Base-by-base conservation (phyloP, 1,140 invertebrate species). In the Atta texana region DNA sequence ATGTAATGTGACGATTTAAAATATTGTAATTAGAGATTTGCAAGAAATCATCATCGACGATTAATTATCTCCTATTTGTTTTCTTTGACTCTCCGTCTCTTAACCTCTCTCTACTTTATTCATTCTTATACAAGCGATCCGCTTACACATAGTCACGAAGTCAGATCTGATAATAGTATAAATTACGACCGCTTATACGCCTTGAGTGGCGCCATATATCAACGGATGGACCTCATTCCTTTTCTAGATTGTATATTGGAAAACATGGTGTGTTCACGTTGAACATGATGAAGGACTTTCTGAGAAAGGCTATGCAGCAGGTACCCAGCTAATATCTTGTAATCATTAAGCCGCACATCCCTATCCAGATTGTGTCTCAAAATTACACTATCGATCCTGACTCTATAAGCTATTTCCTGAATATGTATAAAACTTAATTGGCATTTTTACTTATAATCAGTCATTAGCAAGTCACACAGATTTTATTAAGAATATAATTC, bases 221-320 rank as follows among this genome's bases (percentile, higher is more conserved):
- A 90, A 61, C 88, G 55, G 68, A 57, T 81, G 64, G 44, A 64
- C 84, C 91, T 89, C 88, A 88, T 92, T 92, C 87, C 91, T 92
- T 91, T 91, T 69, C 86, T 81, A 89, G 91, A 92, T 92, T 91
- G 89, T 92, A 90, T 91, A 92, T 92, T 91, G 91, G 91, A 91
- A 92, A 92, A 92, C 89, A 92, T 92, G 88, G 91, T 88, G 75
- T 80, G 88, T 91, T 86, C 89, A 91, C 49, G 86, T 88, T 89
- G 88, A 89, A 92, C 82, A 88, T 92, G 91, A 92, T 91, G 76
- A 85, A 92, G 91, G 80, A 68, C 59, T 76, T 66, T 81, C 49
- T 55, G 34, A n/a, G 78, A 18, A 68, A 57, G 69, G 16, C 55
- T 21, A 55, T 51, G 68, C 78, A 85, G 63, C 68, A 87, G 81